These are phyloP conservation scores for Manis javanica DNA, from an alignment of 2,797 vertebrate genomes.

Conservation along the genomic window DNA sequence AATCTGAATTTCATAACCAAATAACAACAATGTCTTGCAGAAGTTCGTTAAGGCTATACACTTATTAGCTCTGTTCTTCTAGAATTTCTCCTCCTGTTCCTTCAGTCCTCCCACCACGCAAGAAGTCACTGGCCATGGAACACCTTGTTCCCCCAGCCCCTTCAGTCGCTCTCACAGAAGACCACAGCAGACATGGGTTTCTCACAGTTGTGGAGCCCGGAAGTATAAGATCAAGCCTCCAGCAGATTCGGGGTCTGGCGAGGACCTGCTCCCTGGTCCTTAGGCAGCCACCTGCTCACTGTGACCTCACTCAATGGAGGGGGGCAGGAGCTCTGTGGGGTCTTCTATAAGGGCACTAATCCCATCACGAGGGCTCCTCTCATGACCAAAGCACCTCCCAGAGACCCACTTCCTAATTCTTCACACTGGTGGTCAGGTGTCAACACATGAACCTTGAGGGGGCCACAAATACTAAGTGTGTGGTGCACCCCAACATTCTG, in stretches of 20 bases:
- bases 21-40: not conserved
- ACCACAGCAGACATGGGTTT: not conserved
- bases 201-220: too few species aligned
- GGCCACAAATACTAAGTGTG: not conserved
- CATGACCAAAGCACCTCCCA: not conserved
- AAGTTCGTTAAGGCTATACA: not conserved
- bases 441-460: not conserved
- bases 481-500: not conserved
- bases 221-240: not conserved
- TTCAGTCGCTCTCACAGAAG: not conserved
- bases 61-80: not conserved
- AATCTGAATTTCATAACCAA: not conserved
- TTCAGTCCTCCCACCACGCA: not conserved
- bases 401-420: not conserved
- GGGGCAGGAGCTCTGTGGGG: too few species aligned
- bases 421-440: not conserved
- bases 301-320: accelerated
- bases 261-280: accelerated
- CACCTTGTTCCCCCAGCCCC: not conserved
- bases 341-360: not conserved
- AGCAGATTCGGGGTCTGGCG: too few species aligned
- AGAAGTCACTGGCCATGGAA: not conserved
- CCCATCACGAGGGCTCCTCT: not conserved
- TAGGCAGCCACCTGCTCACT: not conserved
- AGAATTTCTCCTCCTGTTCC: not conserved